These are phyloP conservation scores for Sussaba pulchella DNA, from an alignment of 2,888 invertebrate species.

Conservation along the genomic window DNA sequence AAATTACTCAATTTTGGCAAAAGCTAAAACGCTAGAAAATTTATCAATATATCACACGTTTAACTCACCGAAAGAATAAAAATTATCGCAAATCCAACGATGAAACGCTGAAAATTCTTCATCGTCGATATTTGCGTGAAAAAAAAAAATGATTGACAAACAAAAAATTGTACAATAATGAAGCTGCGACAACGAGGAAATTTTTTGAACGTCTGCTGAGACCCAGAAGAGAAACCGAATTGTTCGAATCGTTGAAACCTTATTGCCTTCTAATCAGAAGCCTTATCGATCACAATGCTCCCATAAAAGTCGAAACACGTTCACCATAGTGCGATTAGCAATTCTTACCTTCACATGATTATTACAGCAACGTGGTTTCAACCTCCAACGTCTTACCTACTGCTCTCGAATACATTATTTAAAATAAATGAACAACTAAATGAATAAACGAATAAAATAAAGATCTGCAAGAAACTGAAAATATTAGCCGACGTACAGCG, in stretches of 20 bases:
- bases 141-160: not conserved
- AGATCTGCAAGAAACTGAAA: no score
- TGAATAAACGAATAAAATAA: no score
- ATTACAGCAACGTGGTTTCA: no score
- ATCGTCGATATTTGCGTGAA: slow-evolving; percentile 38
- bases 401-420: no score
- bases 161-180: no score
- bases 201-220: not conserved
- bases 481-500: no score
- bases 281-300: slow-evolving; percentile 51
- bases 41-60: slow-evolving; percentile 9
- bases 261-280: slow-evolving; percentile 48
- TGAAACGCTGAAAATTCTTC: slow-evolving; percentile 35
- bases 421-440: no score
- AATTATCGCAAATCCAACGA: slow-evolving; percentile 39
- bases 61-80: slow-evolving; percentile 43
- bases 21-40: not conserved
- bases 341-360: no score
- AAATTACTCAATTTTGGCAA: not conserved
- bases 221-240: slow-evolving; percentile 32
- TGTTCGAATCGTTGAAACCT: slow-evolving; percentile 33
- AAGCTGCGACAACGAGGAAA: not conserved
- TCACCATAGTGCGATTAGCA: no score
- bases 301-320: slow-evolving; percentile 58
- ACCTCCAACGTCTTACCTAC: no score